Evolutionary conservation across 1,140 invertebrate species (phyloP).

Genomic region (Cherax destructor): DNA sequence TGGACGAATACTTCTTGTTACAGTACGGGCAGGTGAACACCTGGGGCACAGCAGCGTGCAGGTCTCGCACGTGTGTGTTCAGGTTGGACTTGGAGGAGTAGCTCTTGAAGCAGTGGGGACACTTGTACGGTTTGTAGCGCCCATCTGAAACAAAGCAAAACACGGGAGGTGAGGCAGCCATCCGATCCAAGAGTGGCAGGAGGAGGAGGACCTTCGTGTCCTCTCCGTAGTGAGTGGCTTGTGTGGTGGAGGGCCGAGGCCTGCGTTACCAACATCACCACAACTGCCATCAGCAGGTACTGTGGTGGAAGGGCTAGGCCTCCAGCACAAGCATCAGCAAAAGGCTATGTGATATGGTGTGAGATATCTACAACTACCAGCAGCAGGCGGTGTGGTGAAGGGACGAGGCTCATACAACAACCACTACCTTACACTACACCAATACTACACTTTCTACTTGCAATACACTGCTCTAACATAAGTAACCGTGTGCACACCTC

Average conservation of each 20-base stretch:
- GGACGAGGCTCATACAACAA: neutral
- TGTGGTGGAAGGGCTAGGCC: too few species aligned
- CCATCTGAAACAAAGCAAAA: conserved; percentile 60
- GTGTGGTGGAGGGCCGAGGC: too few species aligned
- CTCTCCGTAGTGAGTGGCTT: too few species aligned
- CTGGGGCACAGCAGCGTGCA: conserved; percentile 62
- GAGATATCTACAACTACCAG: too few species aligned
- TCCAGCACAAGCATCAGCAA: too few species aligned
- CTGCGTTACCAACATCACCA: too few species aligned
- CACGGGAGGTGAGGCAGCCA: conserved; percentile 34
- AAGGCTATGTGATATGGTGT: too few species aligned
- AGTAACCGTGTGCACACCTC: neutral
- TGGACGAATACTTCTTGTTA: conserved; percentile 88
- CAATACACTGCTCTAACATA: neutral
- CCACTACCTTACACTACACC: conserved; percentile 1
- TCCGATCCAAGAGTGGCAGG: conserved; percentile 13
- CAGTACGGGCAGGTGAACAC: conserved; percentile 89
- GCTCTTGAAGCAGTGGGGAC: conserved; percentile 63
- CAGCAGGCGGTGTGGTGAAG: too few species aligned
- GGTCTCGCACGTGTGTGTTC: conserved; percentile 66
- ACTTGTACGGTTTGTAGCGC: conserved; percentile 62
- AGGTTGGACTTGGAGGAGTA: conserved; percentile 69
- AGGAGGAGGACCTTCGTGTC: neutral
- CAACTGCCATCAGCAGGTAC: too few species aligned
- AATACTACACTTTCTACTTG: neutral